Evolutionary conservation across 2,888 invertebrate genomes (phyloP).

Genomic region (Pegoplata infirma): DNA sequence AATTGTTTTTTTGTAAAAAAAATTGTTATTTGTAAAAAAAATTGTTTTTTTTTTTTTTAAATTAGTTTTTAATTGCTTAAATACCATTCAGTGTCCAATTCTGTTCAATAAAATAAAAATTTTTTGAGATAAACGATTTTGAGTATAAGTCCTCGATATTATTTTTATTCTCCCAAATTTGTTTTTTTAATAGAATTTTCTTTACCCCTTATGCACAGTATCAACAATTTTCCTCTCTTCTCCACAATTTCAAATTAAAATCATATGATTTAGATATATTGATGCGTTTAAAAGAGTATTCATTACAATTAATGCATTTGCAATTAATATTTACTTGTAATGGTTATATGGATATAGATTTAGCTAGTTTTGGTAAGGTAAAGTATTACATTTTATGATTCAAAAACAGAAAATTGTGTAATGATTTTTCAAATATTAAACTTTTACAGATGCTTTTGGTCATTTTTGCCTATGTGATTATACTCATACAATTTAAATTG

Average conservation of each 20-base stretch:
- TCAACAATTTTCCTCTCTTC: not conserved
- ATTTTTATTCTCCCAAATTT: no score
- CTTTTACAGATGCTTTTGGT: constrained; percentile 15
- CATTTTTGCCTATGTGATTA: constrained; percentile 4
- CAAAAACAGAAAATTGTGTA: not conserved
- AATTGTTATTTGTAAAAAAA: not conserved
- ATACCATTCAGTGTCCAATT: no score
- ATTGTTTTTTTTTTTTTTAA: no score
- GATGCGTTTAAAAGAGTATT: constrained; percentile 33
- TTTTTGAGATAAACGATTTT: no score
- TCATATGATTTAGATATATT: constrained; percentile 6
- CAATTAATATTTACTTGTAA: constrained; percentile 33
- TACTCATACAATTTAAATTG: constrained; percentile 20
- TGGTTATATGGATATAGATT: constrained; percentile 43
- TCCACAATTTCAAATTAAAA: constrained; percentile 27
- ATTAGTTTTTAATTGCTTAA: no score
- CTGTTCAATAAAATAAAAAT: no score
- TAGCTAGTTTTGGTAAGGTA: constrained; percentile 33
- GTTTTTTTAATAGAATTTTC: no score
- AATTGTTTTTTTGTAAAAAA: not conserved
- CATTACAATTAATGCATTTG: constrained; percentile 40
- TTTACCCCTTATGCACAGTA: constrained; percentile 1
- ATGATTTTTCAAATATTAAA: not conserved
- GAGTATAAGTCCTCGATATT: no score
- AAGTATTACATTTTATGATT: not conserved